These are phyloP conservation scores for Meriones unguiculatus DNA, from an alignment of 2,113 vertebrate species.

Conservation along the genomic window DNA sequence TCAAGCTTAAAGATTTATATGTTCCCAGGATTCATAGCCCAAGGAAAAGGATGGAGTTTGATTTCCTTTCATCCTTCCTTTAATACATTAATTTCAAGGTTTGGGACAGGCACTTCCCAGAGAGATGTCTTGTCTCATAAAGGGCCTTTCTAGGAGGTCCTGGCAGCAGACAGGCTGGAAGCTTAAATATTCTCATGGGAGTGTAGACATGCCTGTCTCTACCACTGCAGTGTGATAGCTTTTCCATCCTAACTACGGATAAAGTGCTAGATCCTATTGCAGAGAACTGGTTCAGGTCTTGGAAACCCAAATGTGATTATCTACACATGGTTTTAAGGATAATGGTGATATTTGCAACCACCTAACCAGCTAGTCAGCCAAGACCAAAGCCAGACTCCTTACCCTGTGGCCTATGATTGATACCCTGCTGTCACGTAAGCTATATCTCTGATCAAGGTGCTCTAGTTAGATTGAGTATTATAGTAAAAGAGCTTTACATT, in stretches of 20 bases:
- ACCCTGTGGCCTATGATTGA: fast-evolving
- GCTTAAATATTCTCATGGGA: neutral
- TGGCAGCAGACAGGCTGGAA: neutral
- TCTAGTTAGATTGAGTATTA: neutral
- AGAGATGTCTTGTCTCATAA: neutral
- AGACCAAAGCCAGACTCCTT: neutral
- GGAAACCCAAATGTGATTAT: neutral
- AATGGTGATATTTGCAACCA: neutral
- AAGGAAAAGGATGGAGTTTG: neutral
- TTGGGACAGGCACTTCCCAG: neutral
- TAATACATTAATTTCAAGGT: neutral
- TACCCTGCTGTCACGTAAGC: neutral
- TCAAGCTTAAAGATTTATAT: conserved; percentile 61
- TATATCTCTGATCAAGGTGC: neutral
- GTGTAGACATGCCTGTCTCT: neutral
- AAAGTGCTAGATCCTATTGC: neutral
- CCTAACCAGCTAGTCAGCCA: neutral
- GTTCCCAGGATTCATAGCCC: conserved; percentile 26
- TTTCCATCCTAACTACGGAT: neutral
- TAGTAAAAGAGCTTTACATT: neutral
- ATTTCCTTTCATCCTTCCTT: neutral
- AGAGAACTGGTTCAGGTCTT: neutral
- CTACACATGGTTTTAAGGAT: neutral
- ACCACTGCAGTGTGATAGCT: neutral
- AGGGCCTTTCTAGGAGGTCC: neutral